These are phyloP conservation scores for Sorex fumeus DNA, from an alignment of 2,113 vertebrate species.

Conservation along the genomic window DNA sequence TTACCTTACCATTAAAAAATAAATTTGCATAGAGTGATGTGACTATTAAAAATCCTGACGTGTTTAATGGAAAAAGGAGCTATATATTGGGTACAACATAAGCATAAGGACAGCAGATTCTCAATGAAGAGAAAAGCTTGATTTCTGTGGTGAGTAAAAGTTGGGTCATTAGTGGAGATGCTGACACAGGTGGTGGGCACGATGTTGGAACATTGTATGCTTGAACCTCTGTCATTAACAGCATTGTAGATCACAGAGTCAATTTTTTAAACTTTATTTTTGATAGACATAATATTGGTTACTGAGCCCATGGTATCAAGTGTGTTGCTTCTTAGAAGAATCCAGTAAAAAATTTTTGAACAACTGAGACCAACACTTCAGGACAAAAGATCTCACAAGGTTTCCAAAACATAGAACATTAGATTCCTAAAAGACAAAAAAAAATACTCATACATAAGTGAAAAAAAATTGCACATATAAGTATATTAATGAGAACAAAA, in stretches of 20 bases:
- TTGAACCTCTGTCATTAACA: too few relatives aligned
- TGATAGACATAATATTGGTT: neutral
- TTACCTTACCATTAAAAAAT: too few relatives aligned
- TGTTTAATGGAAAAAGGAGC: neutral
- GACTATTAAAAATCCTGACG: neutral
- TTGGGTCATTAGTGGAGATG: too few relatives aligned
- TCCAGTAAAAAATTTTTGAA: neutral
- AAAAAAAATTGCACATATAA: neutral
- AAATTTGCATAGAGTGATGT: neutral
- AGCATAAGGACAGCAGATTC: neutral
- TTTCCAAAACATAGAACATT: neutral
- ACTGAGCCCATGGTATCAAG: neutral
- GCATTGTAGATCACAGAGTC: too few relatives aligned
- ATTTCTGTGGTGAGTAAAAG: too few relatives aligned
- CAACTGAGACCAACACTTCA: neutral
- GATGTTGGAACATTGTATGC: too few relatives aligned
- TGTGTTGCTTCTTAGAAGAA: neutral
- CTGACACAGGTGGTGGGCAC: too few relatives aligned
- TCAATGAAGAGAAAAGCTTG: neutral
- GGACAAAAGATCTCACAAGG: neutral
- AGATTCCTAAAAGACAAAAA: neutral
- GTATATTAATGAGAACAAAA: constrained; percentile 55
- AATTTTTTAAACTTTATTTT: neutral
- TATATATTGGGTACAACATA: neutral
- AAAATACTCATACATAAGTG: neutral